Evolutionary conservation across 92 coral and sea anemone genomes (phyloP).

Genomic region (Umimayanthus kanabou): DNA sequence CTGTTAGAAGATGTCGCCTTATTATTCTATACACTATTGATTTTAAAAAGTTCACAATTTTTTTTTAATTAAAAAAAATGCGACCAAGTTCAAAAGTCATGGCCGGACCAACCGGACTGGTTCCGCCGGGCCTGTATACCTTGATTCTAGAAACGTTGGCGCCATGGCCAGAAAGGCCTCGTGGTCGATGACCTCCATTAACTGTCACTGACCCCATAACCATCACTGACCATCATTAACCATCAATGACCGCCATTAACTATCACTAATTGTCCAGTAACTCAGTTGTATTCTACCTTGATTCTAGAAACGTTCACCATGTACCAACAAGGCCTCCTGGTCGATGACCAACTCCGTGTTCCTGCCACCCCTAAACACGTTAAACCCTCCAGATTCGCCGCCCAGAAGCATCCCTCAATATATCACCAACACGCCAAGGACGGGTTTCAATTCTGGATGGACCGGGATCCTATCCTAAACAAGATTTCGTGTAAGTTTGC

Average conservation of each 20-base stretch:
- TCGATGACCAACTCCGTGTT: conserved; percentile 5
- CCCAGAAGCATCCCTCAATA: conserved; percentile 57
- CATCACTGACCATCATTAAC: too few species aligned
- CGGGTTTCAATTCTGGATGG: conserved; percentile 89
- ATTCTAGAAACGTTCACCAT: conserved; percentile 63
- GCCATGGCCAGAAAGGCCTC: conserved; percentile 63
- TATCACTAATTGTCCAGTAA: neutral
- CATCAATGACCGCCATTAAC: neutral
- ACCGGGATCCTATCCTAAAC: conserved; percentile 67
- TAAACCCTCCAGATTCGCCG: conserved; percentile 2
- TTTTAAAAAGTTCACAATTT: too few species aligned
- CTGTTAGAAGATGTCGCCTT: too few species aligned
- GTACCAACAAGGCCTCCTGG: conserved; percentile 61
- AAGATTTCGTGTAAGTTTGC: conserved; percentile 69
- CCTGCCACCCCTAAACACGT: conserved; percentile 8
- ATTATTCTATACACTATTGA: too few species aligned
- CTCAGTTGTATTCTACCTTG: neutral
- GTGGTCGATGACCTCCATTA: neutral
- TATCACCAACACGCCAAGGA: conserved; percentile 83
- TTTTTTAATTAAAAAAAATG: too few species aligned
- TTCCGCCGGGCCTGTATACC: too few species aligned
- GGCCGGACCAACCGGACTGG: too few species aligned
- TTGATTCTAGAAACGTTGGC: conserved; percentile 63
- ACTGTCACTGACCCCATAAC: too few species aligned
- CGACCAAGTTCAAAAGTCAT: too few species aligned